phyloP scores from a whole-genome alignment of 2,113 vertebrate genomes.

The Lathamus discolor region DNA sequence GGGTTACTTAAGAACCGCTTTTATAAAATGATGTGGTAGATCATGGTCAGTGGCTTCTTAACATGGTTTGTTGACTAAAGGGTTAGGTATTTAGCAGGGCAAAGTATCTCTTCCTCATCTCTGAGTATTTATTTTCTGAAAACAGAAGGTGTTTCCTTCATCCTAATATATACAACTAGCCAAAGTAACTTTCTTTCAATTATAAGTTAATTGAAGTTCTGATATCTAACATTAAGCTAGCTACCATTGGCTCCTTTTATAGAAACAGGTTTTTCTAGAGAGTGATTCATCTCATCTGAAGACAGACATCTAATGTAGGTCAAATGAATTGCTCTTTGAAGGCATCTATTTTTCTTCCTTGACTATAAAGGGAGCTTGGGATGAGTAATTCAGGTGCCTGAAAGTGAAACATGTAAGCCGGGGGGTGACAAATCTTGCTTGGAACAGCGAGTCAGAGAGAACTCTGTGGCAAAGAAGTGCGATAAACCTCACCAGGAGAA shows the following conservation, averaged over 20 bases:
- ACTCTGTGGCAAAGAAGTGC: not conserved
- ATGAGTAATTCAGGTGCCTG: not conserved
- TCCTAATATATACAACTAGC: not conserved
- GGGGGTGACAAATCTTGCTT: not conserved
- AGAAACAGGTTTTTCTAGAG: not conserved
- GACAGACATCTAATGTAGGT: constrained; percentile 10
- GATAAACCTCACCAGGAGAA: not conserved
- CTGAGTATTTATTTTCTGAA: not conserved
- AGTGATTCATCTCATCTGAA: not conserved
- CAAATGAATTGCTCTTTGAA: constrained; percentile 22
- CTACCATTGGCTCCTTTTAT: not conserved
- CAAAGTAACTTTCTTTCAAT: not conserved
- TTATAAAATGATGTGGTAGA: not conserved
- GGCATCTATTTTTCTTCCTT: not conserved
- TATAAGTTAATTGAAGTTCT: not conserved
- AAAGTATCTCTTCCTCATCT: not conserved
- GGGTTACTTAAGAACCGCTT: not conserved
- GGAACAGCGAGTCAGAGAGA: not conserved
- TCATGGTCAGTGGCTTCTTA: not conserved
- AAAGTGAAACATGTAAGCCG: not conserved
- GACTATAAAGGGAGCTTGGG: not conserved
- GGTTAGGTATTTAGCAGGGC: not conserved
- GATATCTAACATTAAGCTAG: not conserved
- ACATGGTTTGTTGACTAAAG: not conserved
- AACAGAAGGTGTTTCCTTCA: not conserved